These are phyloP conservation scores for Agriopis aurantiaria DNA, from an alignment of 2,888 invertebrate genomes.

Conservation along the genomic window DNA sequence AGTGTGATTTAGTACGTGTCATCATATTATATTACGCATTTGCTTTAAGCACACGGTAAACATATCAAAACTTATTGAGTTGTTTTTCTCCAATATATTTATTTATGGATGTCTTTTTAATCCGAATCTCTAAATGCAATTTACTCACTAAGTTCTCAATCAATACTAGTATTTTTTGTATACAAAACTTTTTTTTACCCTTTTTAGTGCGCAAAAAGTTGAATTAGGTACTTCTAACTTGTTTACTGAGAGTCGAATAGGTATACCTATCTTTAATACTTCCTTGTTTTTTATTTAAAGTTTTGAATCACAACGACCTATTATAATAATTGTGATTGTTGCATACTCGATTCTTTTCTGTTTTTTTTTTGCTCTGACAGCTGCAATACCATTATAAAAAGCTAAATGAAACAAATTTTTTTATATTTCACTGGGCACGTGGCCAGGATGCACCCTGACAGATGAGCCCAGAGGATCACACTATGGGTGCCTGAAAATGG, in stretches of 20 bases:
- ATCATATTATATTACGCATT: background rate
- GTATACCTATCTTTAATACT: background rate
- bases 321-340: too few relatives aligned
- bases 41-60: background rate
- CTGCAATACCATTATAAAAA: too few relatives aligned
- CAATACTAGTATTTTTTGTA: conserved; percentile 6
- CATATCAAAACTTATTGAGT: conserved; percentile 1
- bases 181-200: conserved; percentile 30
- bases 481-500: too few relatives aligned
- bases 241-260: background rate
- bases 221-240: background rate
- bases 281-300: too few relatives aligned
- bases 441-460: too few relatives aligned
- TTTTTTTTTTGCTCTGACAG: too few relatives aligned
- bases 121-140: background rate
- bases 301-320: too few relatives aligned
- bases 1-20: too few relatives aligned
- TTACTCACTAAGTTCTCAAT: background rate
- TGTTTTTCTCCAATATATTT: conserved; percentile 1
- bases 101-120: background rate
- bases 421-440: too few relatives aligned
- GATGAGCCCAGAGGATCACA: too few relatives aligned
- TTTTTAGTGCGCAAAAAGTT: background rate
- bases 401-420: too few relatives aligned
- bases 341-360: too few relatives aligned